A percentile compares a stretch with the other conserved stretches of the same genome.
phyloP scores from a whole-genome alignment of 2,797 vertebrate genomes.

The Galago senegalensis region DNA sequence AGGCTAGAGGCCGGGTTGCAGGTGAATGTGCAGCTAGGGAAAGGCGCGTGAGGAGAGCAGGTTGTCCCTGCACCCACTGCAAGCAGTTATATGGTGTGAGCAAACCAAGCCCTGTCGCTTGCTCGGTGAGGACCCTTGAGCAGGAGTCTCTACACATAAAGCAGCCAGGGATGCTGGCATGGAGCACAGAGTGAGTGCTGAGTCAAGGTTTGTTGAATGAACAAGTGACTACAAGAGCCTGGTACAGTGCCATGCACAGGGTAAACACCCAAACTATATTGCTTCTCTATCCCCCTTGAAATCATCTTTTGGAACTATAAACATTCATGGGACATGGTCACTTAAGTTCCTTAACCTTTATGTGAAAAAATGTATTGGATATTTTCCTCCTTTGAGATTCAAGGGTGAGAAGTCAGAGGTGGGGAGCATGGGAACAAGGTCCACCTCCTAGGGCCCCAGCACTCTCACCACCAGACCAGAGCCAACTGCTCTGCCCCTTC shows the following conservation, averaged over 20 bases:
- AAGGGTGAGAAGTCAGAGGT: not conserved
- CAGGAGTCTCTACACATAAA: not conserved
- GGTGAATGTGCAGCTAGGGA: not conserved
- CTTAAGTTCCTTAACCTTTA: not conserved
- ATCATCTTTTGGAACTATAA: not conserved
- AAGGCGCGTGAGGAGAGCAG: too few species aligned
- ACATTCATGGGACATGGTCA: not conserved
- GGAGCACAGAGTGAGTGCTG: not conserved
- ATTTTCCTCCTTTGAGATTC: not conserved
- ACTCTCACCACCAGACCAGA: not conserved
- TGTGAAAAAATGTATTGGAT: not conserved
- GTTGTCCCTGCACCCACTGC: not conserved
- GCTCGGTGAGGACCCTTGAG: not conserved
- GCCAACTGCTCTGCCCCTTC: not conserved
- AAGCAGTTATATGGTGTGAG: accelerated
- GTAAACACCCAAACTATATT: not conserved
- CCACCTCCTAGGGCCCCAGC: too few species aligned
- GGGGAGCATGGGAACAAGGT: not conserved
- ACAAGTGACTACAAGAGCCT: not conserved
- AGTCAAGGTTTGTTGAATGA: not conserved
- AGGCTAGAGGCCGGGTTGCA: too few species aligned
- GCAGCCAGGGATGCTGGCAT: accelerated
- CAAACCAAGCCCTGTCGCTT: not conserved
- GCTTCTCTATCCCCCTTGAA: not conserved
- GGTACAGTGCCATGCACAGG: not conserved